Evolutionary conservation across 1,140 invertebrate species (phyloP).

Genomic region (Atta colombica): DNA sequence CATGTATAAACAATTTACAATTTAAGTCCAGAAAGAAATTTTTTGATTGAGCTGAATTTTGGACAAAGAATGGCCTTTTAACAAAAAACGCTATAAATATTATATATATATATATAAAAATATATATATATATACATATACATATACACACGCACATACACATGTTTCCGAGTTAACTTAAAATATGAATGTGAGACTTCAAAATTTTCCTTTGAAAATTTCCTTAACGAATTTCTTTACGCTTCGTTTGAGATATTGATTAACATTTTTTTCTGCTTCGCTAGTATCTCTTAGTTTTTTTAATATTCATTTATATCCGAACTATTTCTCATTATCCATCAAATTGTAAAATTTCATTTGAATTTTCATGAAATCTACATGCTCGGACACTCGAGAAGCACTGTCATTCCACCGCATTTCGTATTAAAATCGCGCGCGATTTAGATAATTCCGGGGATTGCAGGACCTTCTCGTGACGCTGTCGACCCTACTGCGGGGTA

Average conservation of each 20-base stretch:
- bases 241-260: background rate
- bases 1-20: too few relatives aligned
- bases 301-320: background rate
- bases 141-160: too few relatives aligned
- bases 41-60: too few relatives aligned
- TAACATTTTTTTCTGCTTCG: background rate
- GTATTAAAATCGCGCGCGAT: background rate
- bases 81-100: too few relatives aligned
- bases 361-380: background rate
- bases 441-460: conserved; percentile 71
- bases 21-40: too few relatives aligned
- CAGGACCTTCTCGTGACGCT: conserved; percentile 96
- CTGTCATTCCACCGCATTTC: background rate
- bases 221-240: too few relatives aligned
- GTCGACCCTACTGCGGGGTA: conserved; percentile 95
- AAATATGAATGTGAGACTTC: too few relatives aligned
- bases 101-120: too few relatives aligned
- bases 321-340: conserved; percentile 8
- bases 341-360: conserved; percentile 17
- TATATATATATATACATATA: too few relatives aligned
- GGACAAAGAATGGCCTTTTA: too few relatives aligned
- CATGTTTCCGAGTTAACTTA: too few relatives aligned
- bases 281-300: background rate
- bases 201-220: too few relatives aligned
- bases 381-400: background rate